These are phyloP conservation scores for Elgonia sp. DNA, from an alignment of 2,888 invertebrate species.

Conservation along the genomic window DNA sequence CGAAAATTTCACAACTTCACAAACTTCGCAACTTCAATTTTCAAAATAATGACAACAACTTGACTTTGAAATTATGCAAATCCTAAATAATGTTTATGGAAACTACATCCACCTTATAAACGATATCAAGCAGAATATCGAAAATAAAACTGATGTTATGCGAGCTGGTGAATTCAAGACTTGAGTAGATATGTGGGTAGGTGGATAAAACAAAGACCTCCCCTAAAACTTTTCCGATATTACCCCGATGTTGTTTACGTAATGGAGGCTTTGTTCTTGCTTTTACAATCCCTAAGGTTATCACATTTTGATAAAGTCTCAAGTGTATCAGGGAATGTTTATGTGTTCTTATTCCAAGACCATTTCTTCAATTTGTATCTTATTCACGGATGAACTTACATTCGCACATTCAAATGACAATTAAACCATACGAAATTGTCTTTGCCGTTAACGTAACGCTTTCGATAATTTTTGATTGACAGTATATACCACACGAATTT, in stretches of 20 bases:
- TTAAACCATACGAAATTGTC: constrained; percentile 8
- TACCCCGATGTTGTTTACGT: constrained; percentile 39
- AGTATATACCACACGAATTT: not conserved
- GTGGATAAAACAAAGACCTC: constrained; percentile 45
- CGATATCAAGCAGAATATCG: too few relatives aligned
- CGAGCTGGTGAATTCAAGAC: too few relatives aligned
- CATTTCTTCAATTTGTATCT: too few relatives aligned
- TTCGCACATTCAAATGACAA: constrained; percentile 8
- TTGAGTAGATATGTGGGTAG: constrained; percentile 55
- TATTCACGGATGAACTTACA: too few relatives aligned
- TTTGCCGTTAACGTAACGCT: constrained; percentile 31
- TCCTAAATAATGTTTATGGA: too few relatives aligned
- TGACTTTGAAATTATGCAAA: too few relatives aligned
- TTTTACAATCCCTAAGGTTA: constrained; percentile 75
- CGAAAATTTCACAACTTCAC: too few relatives aligned
- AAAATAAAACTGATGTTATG: too few relatives aligned
- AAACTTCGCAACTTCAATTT: too few relatives aligned
- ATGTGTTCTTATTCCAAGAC: too few relatives aligned
- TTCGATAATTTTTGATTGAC: constrained; percentile 50
- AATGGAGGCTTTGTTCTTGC: constrained; percentile 70
- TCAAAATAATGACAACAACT: too few relatives aligned
- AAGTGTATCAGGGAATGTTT: constrained; percentile 82
- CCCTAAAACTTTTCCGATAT: constrained; percentile 58
- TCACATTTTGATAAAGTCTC: constrained; percentile 79
- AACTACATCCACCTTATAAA: too few relatives aligned